Evolutionary conservation across 2,888 invertebrate genomes (phyloP).

Genomic region (Drosophila nigricruria): DNA sequence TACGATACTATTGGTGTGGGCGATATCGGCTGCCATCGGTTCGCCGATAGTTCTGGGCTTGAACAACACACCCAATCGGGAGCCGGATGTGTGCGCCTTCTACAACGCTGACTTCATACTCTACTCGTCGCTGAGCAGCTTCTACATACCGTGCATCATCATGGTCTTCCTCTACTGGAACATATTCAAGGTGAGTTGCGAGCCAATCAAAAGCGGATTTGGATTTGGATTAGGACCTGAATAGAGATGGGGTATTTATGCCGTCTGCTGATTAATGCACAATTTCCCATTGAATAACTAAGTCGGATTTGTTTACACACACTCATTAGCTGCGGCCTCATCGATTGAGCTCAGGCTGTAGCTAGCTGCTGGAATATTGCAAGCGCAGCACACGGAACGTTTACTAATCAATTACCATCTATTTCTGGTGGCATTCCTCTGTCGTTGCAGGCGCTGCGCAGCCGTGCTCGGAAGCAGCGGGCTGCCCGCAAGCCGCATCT

Average conservation of each 20-base stretch:
- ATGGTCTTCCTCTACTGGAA: constrained; percentile 99
- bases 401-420: constrained; percentile 10
- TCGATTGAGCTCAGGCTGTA: background rate
- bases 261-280: constrained; percentile 61
- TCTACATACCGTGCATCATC: constrained; percentile 99
- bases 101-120: constrained; percentile 99
- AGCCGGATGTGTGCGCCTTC: constrained; percentile 95
- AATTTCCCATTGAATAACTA: constrained; percentile 40
- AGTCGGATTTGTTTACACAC: constrained; percentile 28
- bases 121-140: constrained; percentile 98
- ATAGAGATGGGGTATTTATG: constrained; percentile 17
- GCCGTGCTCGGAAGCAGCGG: constrained; percentile 92
- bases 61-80: constrained; percentile 95
- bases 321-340: constrained; percentile 1
- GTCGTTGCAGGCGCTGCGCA: constrained; percentile 91
- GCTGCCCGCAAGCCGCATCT: constrained; percentile 92
- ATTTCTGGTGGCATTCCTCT: background rate
- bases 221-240: background rate
- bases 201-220: constrained; percentile 68
- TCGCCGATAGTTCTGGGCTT: constrained; percentile 98
- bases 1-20: constrained; percentile 98
- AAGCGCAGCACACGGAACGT: background rate
- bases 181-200: constrained; percentile 94
- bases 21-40: constrained; percentile 97
- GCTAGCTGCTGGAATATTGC: background rate